Base-by-base conservation (phyloP, 2,797 vertebrate genomes). In the Enteromius radiatus region DNA sequence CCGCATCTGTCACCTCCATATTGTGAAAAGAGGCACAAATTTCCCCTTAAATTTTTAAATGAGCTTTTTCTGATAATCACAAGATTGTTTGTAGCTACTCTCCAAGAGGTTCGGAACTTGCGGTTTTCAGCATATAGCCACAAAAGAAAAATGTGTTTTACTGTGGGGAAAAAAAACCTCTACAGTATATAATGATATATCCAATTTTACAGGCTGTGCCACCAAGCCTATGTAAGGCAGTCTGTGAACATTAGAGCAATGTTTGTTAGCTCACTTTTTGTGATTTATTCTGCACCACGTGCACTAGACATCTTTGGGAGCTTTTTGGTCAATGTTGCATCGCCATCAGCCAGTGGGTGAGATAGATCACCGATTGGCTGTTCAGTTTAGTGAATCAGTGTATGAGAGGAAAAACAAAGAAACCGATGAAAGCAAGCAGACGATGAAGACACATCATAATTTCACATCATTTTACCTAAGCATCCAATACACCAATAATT, bases 1-100 rank as follows among this genome's bases (percentile, higher is more conserved):
- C 67, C 1, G 11, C 11, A 74, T 77, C 45, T 81, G 45, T 84
- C 15, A 83, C 45, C 59, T 71, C 33, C 41, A 19, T 76, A 84
- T 56, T 80, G 61, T 61, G 21, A 23, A 69, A 74, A 45, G 41
- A 28, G 43, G 59, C 33, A 31, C 8, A 64, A 47, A 49, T 68
- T n/a, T 63, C 3, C 38, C 68, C 43, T 45, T 38, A 69, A 5
- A 77, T 59, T 28, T 71, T 9, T 28, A 12, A 63, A 65, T 78
- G 12, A 64, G 2, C 15, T 28, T 43, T 54, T 23, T 74, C 26
- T 74, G 36, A 54, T 74, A 33, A 74, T 54, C 21, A 15, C 11
- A 56, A 74, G 10, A 49, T 19, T 33, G 10, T 71, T 73, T 73
- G 45, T 74, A 36, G 21, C 4, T 74, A n/a, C 6, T 56, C 49